A percentile compares a stretch with the other conserved stretches of the same genome.
These are phyloP conservation scores for Pleuronectes platessa DNA, from an alignment of 2,113 vertebrate genomes.

Conservation along the genomic window DNA sequence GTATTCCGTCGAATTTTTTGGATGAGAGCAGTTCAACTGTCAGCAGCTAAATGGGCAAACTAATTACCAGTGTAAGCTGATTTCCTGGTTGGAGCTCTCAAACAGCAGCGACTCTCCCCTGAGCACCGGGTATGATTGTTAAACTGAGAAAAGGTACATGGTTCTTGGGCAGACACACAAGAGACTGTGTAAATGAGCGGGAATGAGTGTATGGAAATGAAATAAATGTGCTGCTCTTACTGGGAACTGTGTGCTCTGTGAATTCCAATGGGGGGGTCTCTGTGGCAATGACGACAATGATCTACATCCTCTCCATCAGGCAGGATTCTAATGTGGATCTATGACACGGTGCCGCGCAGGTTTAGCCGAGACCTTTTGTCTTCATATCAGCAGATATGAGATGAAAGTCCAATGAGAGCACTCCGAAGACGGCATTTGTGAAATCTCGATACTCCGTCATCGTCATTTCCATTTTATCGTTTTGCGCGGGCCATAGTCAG, in stretches of 20 bases:
- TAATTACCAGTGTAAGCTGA: conserved; percentile 78
- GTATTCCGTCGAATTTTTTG: conserved; percentile 68
- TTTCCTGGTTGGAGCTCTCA: conserved; percentile 69
- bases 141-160: conserved; percentile 75
- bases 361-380: conserved; percentile 52
- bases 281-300: conserved; percentile 32
- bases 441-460: conserved; percentile 25
- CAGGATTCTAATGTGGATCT: conserved; percentile 61
- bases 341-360: conserved; percentile 23
- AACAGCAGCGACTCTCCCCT: conserved; percentile 50
- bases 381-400: conserved; percentile 49
- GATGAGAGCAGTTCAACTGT: conserved; percentile 72
- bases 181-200: conserved; percentile 66
- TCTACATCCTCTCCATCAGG: conserved; percentile 59
- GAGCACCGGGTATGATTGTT: conserved; percentile 65
- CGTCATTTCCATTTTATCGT: conserved; percentile 27
- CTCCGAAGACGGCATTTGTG: conserved; percentile 38
- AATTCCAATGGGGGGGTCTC: conserved; percentile 69
- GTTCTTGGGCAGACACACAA: conserved; percentile 58
- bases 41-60: conserved; percentile 66
- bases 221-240: conserved; percentile 69
- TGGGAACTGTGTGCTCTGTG: conserved; percentile 46
- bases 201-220: conserved; percentile 72
- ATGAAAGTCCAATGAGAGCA: conserved; percentile 6
- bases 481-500: conserved; percentile 15